Percentiles rank a stretch among this genome's conserved stretches.
Conservation (phyloP, 2,113 vertebrate genomes). For the Cichladusa arquata region DNA sequence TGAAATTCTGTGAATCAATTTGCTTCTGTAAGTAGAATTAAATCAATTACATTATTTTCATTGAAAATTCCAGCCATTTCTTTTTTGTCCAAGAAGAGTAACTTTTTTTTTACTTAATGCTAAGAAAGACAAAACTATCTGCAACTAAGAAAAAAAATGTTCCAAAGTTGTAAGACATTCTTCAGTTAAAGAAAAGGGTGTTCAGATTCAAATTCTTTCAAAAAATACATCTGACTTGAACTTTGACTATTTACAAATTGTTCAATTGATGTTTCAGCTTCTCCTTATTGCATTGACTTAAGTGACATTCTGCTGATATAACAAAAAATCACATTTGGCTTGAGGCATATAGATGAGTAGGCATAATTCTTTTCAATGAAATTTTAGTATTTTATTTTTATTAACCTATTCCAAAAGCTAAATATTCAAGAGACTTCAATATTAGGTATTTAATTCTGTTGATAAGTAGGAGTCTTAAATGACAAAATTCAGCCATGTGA, state of each 20-base stretch:
- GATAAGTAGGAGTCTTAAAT: not conserved
- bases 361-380: not conserved
- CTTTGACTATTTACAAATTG: not conserved
- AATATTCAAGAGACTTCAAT: not conserved
- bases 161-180: not conserved
- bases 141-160: too few species aligned
- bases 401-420: not conserved
- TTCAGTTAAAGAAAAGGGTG: not conserved
- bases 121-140: not conserved
- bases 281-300: not conserved
- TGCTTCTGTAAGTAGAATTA: constrained; percentile 1
- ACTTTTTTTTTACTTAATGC: not conserved
- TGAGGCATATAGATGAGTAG: not conserved
- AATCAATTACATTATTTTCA: not conserved
- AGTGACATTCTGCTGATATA: not conserved
- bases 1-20: constrained; percentile 32
- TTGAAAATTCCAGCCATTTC: not conserved
- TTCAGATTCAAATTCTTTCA: not conserved
- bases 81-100: not conserved
- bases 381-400: not conserved
- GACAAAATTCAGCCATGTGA: not conserved
- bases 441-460: not conserved
- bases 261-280: not conserved
- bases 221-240: not conserved
- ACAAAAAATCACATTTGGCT: not conserved